Evolutionary conservation across 2,888 invertebrate genomes (phyloP), one percentile per base, ranked within the genome.

Genomic region (Hemithea aestivaria): DNA sequence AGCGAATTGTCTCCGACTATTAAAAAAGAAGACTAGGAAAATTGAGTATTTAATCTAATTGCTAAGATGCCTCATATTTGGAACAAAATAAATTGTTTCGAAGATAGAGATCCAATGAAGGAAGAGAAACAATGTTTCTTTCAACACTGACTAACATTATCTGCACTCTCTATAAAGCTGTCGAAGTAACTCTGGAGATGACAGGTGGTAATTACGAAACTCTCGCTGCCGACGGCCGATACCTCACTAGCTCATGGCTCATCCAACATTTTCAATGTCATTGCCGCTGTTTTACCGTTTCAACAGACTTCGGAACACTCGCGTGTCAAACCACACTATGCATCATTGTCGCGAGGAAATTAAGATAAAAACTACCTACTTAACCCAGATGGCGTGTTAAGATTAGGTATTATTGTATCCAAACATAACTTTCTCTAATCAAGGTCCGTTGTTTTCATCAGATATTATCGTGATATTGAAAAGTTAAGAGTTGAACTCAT

Each of bases 131-230:
- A 43, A 40, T 41, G 38, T 41, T 43, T 33, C 40, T 36, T 27
- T 40, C 30, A 31, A 30, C 23, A 41, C 45, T 48, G 45, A 51
- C 48, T 53, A 47, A 53, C 54, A 58, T 57, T 51, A 58, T 48
- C 43, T 51, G 40, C 46, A 39, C 48, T 56, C 55, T 57, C 50
- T 58, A 70, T 66, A 57, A 57, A 70, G 64, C 62, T 60, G 66
- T 67, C 67, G 64, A 58, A 56, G 55, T 43, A 58, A 62, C 59
- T 60, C 63, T 45, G 65, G 56, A 55, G 67, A 58, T 62, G 69
- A 68, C 71, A 67, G 68, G 58, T 62, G 53, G 65, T 69, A 73
- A 77, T 80, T 77, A 79, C 66, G 66, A 62, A 66, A 66, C 67
- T 57, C 58, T 59, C 56, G 61, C 62, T 55, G 65, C 56, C 20